Conservation (phyloP, 2,888 invertebrate species). For the Rhagonycha lutea region DNA sequence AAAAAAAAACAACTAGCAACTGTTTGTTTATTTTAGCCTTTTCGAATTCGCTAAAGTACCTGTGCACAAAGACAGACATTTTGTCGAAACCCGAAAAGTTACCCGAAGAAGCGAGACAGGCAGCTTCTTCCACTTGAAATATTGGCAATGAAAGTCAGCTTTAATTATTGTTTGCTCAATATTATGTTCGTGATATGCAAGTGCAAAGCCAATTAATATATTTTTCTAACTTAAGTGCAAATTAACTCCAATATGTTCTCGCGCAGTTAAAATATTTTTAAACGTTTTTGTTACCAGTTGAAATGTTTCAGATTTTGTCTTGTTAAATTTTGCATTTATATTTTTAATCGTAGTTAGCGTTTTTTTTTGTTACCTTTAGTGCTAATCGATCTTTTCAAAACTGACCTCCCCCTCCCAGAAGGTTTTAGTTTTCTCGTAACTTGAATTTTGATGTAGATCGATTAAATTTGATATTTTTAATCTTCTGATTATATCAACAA, state of each 20-base stretch:
- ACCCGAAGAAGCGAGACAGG: slow-evolving; percentile 75
- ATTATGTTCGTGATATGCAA: slow-evolving; percentile 25
- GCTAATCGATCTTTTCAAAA: neutral
- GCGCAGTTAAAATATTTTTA: neutral
- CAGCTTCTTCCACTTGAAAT: slow-evolving; percentile 11
- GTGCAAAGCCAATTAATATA: slow-evolving; percentile 25
- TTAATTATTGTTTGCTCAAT: slow-evolving; percentile 26
- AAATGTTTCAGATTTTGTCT: neutral
- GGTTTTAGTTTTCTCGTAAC: neutral
- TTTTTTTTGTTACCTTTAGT: neutral
- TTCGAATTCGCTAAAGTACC: slow-evolving; percentile 84
- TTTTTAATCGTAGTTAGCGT: neutral
- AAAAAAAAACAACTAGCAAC: neutral
- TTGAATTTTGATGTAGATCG: neutral
- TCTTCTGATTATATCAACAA: neutral
- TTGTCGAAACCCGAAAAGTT: slow-evolving; percentile 85
- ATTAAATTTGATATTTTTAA: neutral
- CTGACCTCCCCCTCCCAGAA: neutral
- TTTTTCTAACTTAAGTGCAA: slow-evolving; percentile 12
- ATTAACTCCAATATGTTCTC: slow-evolving; percentile 6
- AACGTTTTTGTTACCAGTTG: neutral
- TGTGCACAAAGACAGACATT: slow-evolving; percentile 92
- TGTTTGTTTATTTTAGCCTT: slow-evolving; percentile 71
- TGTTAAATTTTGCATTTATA: neutral
- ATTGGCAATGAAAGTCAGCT: slow-evolving; percentile 21